Conservation (phyloP, 1,140 invertebrate species). For the Aphaenogaster ashmeadi region DNA sequence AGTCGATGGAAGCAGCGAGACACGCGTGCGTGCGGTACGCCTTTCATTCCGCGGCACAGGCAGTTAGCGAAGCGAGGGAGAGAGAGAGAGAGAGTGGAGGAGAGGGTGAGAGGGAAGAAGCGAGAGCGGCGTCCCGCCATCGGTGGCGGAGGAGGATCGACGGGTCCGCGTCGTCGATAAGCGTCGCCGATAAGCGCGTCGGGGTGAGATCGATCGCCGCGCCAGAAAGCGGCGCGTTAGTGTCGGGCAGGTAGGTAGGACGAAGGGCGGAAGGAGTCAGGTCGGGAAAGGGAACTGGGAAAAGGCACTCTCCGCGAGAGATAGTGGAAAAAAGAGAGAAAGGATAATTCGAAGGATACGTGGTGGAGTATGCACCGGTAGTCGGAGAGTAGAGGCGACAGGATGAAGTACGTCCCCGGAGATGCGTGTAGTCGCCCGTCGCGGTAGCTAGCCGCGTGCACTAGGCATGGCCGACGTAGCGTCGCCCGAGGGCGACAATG, state of each 20-base stretch:
- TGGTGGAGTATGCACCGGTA: background rate
- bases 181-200: constrained; percentile 22
- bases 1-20: background rate
- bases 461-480: constrained; percentile 66
- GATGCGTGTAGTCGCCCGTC: background rate
- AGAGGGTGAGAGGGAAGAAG: background rate
- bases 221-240: background rate
- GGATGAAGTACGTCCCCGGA: background rate
- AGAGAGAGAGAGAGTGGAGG: background rate
- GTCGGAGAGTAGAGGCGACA: background rate
- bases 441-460: background rate
- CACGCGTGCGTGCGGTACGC: background rate
- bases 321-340: background rate
- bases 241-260: background rate
- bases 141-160: constrained; percentile 19
- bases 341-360: constrained; percentile 5
- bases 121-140: background rate
- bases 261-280: background rate
- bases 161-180: constrained; percentile 29
- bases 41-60: no score
- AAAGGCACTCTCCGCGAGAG: background rate
- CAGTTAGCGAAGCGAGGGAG: background rate
- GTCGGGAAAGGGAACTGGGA: background rate
- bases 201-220: constrained; percentile 29
- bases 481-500: constrained; percentile 78